phyloP scores from a whole-genome alignment of 2,888 invertebrate genomes.

The Cybosia mesomella region DNA sequence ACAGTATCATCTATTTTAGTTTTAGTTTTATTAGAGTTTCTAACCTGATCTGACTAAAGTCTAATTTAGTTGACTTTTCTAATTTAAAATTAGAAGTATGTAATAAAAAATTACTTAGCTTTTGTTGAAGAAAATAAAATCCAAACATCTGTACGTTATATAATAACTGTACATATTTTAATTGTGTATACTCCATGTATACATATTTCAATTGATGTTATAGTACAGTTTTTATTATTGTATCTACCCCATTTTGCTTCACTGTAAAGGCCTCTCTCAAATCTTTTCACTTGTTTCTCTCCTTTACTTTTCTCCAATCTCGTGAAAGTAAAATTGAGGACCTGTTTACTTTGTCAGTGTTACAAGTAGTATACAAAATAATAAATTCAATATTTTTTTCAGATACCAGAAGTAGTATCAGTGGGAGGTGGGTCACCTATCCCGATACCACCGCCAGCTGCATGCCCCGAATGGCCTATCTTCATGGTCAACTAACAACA shows the following conservation, averaged over 20 bases:
- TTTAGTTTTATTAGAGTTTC: too few relatives aligned
- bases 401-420: conserved; percentile 81
- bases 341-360: not conserved
- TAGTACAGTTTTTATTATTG: too few relatives aligned
- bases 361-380: not conserved
- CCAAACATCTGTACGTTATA: not conserved
- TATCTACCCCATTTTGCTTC: too few relatives aligned
- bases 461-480: conserved; percentile 82
- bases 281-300: not conserved
- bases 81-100: not conserved
- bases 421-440: conserved; percentile 81
- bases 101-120: not conserved
- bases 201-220: not conserved
- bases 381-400: conserved; percentile 38
- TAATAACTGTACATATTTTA: not conserved
- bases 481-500: conserved; percentile 78
- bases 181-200: not conserved
- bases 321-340: not conserved
- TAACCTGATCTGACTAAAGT: too few relatives aligned
- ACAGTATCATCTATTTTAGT: conserved; percentile 8
- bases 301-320: not conserved
- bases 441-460: conserved; percentile 79
- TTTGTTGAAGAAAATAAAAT: too few relatives aligned
- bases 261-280: not conserved
- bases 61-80: not conserved